These are phyloP conservation scores for Quadroppia sp. DNA, from an alignment of 2,888 invertebrate genomes.

Conservation along the genomic window DNA sequence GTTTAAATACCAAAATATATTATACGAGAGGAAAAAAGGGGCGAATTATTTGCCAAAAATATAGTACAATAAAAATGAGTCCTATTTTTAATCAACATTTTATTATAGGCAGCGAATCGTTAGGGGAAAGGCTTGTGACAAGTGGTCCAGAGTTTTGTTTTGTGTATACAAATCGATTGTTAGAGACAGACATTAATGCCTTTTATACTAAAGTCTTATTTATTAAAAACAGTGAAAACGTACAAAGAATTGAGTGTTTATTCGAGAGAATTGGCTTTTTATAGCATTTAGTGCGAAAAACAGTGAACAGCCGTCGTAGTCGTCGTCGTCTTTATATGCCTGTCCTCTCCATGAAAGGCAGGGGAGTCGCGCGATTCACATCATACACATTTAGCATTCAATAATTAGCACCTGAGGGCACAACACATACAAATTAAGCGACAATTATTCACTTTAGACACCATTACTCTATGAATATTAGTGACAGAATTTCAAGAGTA, in stretches of 20 bases:
- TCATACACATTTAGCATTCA: background rate
- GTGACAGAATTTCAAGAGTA: no score
- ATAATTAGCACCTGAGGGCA: slow-evolving; percentile 19
- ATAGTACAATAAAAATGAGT: background rate
- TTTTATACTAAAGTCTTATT: slow-evolving; percentile 4
- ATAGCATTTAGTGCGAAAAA: background rate
- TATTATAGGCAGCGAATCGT: background rate
- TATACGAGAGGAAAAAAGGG: background rate
- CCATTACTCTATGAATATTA: background rate
- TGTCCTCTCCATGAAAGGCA: background rate
- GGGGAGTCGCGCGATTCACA: background rate
- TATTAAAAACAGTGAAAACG: slow-evolving; percentile 1
- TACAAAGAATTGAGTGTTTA: background rate
- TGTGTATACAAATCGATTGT: background rate
- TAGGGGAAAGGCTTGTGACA: background rate
- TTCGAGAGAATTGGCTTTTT: background rate
- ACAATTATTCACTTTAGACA: slow-evolving; percentile 1
- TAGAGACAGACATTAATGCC: background rate
- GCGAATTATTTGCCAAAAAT: background rate
- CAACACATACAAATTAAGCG: slow-evolving; percentile 1
- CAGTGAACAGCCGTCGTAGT: background rate
- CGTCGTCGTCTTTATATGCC: background rate
- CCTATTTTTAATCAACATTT: background rate
- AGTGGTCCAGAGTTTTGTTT: no score
- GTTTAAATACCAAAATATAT: no score